Conservation (phyloP, 2,113 vertebrate species). For the Amia ocellicauda region DNA sequence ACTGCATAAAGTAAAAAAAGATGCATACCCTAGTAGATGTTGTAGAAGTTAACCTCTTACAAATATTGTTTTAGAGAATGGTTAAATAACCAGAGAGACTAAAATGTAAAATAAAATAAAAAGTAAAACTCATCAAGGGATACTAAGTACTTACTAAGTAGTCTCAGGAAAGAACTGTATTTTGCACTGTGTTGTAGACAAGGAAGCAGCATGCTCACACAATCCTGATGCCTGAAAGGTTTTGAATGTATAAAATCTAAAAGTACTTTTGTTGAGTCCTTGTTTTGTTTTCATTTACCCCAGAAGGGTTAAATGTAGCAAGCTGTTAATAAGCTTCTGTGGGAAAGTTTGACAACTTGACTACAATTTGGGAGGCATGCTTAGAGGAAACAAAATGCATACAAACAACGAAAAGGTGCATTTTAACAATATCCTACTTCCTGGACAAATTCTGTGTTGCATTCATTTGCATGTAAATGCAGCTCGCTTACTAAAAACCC, state of each 20-base stretch:
- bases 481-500: conserved; percentile 41
- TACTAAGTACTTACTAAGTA: conserved; percentile 48
- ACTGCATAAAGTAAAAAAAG: conserved; percentile 42
- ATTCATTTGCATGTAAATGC: conserved; percentile 58
- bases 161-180: conserved; percentile 66
- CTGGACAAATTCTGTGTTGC: conserved; percentile 23
- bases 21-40: conserved; percentile 49
- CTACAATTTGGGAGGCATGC: conserved; percentile 18
- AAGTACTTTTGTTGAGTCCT: conserved; percentile 44
- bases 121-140: conserved; percentile 53
- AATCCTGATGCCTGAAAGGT: conserved; percentile 49
- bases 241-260: conserved; percentile 65
- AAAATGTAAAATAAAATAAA: conserved; percentile 36
- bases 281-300: conserved; percentile 61
- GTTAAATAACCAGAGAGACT: conserved; percentile 27
- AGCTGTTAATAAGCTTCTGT: conserved; percentile 40
- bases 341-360: conserved; percentile 41
- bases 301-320: conserved; percentile 47
- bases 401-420: conserved; percentile 14
- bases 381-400: conserved; percentile 1
- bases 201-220: conserved; percentile 50
- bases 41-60: conserved; percentile 36
- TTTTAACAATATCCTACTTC: conserved; percentile 10
- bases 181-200: conserved; percentile 63
- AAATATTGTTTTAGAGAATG: conserved; percentile 40